Conservation (phyloP, 2,113 vertebrate genomes). For the Nymphicus hollandicus region DNA sequence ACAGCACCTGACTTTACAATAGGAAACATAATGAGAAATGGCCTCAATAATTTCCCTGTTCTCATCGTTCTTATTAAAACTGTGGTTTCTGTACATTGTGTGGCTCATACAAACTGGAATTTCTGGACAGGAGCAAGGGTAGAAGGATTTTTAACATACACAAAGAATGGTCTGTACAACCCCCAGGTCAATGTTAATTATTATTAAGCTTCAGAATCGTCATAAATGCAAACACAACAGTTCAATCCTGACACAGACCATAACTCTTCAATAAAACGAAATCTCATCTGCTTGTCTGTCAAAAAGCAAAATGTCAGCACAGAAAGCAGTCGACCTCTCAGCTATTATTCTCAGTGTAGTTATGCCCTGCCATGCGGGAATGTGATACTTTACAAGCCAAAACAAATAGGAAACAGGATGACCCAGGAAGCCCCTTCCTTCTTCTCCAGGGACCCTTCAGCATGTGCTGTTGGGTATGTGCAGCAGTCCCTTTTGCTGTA, state of each 20-base stretch:
- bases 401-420: neutral
- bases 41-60: neutral
- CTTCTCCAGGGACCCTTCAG: neutral
- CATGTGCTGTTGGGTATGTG: neutral
- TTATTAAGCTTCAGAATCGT: neutral
- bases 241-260: neutral
- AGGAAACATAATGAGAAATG: neutral
- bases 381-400: neutral
- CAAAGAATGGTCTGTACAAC: neutral
- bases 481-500: neutral
- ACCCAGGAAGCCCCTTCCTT: neutral
- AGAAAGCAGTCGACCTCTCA: neutral
- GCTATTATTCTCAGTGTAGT: neutral
- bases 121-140: neutral
- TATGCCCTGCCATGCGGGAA: neutral
- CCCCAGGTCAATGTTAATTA: neutral
- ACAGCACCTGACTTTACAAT: neutral
- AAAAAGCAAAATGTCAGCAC: slow-evolving; percentile 33
- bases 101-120: neutral
- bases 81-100: neutral
- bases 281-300: slow-evolving; percentile 32
- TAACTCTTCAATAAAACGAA: slow-evolving; percentile 39
- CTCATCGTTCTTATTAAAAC: neutral
- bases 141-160: neutral
- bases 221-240: slow-evolving; percentile 22